phyloP scores from a whole-genome alignment of 2,888 invertebrate species.

The Drosophila prostipennis region DNA sequence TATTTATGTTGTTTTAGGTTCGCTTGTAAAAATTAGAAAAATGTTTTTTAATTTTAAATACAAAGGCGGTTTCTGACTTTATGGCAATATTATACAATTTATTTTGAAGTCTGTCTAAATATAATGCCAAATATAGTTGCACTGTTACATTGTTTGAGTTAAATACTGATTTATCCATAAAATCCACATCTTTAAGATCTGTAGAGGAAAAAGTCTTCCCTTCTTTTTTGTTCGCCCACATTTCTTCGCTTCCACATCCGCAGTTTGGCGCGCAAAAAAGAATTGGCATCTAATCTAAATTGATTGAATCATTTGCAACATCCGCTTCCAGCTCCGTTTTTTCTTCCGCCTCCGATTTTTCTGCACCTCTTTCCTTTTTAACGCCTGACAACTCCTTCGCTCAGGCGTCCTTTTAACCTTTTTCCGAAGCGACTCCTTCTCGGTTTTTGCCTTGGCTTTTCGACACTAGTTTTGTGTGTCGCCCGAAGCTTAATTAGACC shows the following conservation, averaged over 20 bases:
- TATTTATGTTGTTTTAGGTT: neutral
- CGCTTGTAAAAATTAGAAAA: neutral
- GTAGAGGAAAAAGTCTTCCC: neutral
- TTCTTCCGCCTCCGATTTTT: neutral
- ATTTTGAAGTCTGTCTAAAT: neutral
- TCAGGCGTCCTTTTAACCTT: conserved; percentile 7
- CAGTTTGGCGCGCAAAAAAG: conserved; percentile 10
- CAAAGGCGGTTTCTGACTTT: too few relatives aligned
- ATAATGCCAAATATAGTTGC: neutral
- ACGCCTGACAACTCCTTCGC: conserved; percentile 7
- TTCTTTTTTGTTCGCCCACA: neutral
- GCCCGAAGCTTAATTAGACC: conserved; percentile 60
- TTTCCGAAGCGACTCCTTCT: conserved; percentile 8
- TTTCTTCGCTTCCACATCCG: conserved; percentile 2
- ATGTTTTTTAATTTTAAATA: neutral
- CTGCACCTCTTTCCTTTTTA: conserved; percentile 7
- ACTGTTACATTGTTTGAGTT: neutral
- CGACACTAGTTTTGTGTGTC: conserved; percentile 33
- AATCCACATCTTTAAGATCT: neutral
- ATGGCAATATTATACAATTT: neutral
- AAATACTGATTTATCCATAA: too few relatives aligned
- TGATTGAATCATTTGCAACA: conserved; percentile 41
- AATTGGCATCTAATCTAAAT: conserved; percentile 20
- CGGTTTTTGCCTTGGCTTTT: conserved; percentile 31
- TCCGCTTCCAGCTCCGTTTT: conserved; percentile 24